A percentile compares a stretch with the other conserved stretches of the same genome.
These are phyloP conservation scores for Seriola dumerili DNA, from an alignment of 2,113 vertebrate species.

Conservation along the genomic window DNA sequence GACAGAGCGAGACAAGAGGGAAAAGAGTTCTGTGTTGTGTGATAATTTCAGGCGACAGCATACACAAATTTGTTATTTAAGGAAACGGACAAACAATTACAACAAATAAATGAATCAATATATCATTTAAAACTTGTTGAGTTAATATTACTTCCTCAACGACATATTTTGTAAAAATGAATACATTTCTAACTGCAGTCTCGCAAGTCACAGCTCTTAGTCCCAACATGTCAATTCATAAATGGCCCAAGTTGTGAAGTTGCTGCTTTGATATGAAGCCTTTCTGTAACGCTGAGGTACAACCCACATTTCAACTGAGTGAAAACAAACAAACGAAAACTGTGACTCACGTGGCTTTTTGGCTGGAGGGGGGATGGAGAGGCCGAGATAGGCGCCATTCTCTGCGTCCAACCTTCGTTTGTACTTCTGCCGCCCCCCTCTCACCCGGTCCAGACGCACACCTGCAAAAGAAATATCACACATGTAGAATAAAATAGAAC, in stretches of 20 bases:
- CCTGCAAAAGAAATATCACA: slow-evolving; percentile 79
- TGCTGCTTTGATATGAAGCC: no score
- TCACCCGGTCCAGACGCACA: slow-evolving; percentile 96
- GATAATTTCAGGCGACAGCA: not conserved
- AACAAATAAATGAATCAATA: not conserved
- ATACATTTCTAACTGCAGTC: not conserved
- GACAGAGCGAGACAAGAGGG: not conserved
- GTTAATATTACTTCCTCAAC: not conserved
- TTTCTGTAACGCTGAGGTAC: not conserved
- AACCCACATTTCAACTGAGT: not conserved
- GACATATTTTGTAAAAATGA: not conserved
- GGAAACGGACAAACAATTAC: not conserved
- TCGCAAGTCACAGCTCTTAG: not conserved
- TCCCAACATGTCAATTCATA: not conserved
- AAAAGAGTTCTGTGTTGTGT: not conserved
- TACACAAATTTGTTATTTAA: not conserved
- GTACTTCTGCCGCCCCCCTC: slow-evolving; percentile 98
- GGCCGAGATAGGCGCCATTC: slow-evolving; percentile 89
- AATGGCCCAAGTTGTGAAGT: not conserved
- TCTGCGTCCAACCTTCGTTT: slow-evolving; percentile 95
- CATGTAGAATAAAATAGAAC: not conserved
- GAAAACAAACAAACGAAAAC: not conserved
- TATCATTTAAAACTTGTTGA: not conserved
- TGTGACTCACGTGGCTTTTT: slow-evolving; percentile 92
- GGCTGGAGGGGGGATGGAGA: slow-evolving; percentile 92